phyloP scores from a whole-genome alignment of 2,113 vertebrate species.

The Cygnus atratus region DNA sequence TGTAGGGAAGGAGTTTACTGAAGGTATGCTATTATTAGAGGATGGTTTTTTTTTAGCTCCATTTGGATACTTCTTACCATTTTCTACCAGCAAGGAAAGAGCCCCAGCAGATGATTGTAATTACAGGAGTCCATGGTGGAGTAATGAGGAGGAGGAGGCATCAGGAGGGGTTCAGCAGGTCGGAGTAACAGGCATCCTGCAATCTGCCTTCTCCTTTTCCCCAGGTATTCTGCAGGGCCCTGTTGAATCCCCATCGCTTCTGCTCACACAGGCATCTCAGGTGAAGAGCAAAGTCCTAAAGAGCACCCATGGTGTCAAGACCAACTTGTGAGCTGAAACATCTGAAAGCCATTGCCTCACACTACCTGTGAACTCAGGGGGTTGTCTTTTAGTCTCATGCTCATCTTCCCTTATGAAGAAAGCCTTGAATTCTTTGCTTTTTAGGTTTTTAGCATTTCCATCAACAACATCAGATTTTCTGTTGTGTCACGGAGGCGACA shows the following conservation, averaged over 20 bases:
- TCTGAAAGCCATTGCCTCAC: neutral
- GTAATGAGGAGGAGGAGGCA: slow-evolving; percentile 29
- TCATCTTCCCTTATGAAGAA: neutral
- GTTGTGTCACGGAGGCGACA: neutral
- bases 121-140: slow-evolving; percentile 37
- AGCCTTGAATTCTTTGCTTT: neutral
- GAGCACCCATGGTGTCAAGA: neutral
- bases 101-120: slow-evolving; percentile 72
- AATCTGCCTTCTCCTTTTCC: neutral
- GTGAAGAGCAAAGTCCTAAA: neutral
- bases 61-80: slow-evolving; percentile 51
- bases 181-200: neutral
- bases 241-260: neutral
- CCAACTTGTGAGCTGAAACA: neutral
- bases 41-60: slow-evolving; percentile 37
- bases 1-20: slow-evolving; percentile 66
- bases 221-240: neutral
- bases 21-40: slow-evolving; percentile 70
- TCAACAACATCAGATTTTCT: neutral
- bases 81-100: slow-evolving; percentile 63
- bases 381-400: neutral
- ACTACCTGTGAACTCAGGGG: neutral
- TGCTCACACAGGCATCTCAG: neutral
- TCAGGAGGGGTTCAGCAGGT: neutral
- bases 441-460: neutral